phyloP scores from a whole-genome alignment of 2,113 vertebrate genomes.

The Calypte anna region DNA sequence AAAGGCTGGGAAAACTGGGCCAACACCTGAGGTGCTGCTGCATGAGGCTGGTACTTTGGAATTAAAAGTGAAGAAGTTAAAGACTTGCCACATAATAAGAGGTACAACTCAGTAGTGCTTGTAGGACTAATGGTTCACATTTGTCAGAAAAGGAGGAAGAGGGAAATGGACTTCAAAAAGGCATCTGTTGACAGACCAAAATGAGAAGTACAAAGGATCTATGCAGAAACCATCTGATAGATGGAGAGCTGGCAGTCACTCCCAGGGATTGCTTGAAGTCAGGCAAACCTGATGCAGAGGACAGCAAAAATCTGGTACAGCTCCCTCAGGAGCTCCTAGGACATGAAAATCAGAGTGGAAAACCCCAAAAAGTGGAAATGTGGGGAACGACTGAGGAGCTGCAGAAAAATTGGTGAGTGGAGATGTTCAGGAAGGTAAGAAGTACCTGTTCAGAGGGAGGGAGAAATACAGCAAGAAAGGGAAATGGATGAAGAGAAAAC shows the following conservation, averaged over 20 bases:
- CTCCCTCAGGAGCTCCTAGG: not conserved
- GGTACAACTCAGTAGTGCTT: not conserved
- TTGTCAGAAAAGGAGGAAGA: not conserved
- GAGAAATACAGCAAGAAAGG: not conserved
- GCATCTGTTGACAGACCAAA: not conserved
- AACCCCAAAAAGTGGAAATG: not conserved
- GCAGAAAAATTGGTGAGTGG: not conserved
- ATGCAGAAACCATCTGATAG: not conserved
- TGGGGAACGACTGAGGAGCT: not conserved
- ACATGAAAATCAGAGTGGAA: not conserved
- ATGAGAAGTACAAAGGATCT: not conserved
- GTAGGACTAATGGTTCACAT: not conserved
- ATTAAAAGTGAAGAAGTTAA: not conserved
- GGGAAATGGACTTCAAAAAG: not conserved
- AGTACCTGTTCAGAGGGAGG: too few relatives aligned
- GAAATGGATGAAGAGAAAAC: not conserved
- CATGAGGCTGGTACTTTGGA: not conserved
- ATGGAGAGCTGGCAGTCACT: not conserved
- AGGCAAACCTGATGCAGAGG: not conserved
- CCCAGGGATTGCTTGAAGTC: not conserved
- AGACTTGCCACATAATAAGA: not conserved
- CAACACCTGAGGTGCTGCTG: not conserved
- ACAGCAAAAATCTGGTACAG: not conserved
- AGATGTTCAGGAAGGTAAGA: not conserved
- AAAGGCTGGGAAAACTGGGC: not conserved